Evolutionary conservation across 2,113 vertebrate genomes (phyloP).

Genomic region (Colaptes auratus): DNA sequence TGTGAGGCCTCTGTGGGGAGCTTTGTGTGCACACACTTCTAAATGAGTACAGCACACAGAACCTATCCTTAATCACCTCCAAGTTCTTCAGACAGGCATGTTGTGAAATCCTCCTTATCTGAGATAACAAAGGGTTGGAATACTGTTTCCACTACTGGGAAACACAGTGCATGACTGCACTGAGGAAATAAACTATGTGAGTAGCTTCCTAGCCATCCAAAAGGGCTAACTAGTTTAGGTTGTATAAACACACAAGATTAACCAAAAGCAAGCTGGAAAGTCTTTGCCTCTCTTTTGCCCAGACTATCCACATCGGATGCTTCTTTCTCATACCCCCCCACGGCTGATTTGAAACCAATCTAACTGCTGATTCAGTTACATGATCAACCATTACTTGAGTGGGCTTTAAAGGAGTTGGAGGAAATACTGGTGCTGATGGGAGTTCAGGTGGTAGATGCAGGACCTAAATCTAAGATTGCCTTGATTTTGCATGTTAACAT

Average conservation of each 20-base stretch:
- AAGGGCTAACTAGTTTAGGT: not conserved
- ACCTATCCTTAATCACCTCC: not conserved
- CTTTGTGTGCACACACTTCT: not conserved
- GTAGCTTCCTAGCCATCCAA: not conserved
- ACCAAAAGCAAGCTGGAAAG: not conserved
- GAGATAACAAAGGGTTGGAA: fast-evolving
- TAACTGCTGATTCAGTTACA: not conserved
- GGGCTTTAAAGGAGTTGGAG: not conserved
- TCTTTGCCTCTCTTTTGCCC: not conserved
- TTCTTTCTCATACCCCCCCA: not conserved
- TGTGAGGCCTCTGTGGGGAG: not conserved
- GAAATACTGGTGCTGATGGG: not conserved
- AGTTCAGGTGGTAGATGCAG: not conserved
- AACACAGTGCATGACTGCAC: not conserved
- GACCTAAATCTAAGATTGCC: not conserved
- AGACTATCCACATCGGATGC: not conserved
- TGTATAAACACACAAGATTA: not conserved
- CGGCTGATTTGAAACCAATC: not conserved
- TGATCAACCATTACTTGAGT: not conserved
- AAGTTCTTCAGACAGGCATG: not conserved
- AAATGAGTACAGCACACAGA: not conserved
- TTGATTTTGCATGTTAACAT: not conserved
- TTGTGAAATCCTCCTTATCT: not conserved
- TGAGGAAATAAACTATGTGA: not conserved
- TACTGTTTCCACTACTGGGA: not conserved